Base-by-base conservation (phyloP, 2,113 vertebrate species). In the Chionodraco myersi region DNA sequence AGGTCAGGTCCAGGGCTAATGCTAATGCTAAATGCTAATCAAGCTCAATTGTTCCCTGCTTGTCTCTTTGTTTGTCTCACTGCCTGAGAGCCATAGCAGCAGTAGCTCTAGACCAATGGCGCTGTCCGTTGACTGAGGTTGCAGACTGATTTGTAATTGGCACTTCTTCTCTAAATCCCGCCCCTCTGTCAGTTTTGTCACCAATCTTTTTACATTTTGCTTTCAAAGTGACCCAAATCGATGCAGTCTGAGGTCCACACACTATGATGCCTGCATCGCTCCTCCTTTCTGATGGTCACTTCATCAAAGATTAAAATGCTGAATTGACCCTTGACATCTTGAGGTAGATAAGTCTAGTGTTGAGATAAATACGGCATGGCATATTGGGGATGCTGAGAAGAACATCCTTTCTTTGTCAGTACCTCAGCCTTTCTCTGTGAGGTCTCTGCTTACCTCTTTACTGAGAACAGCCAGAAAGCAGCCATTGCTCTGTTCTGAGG, bases 391-490 rank as follows among this genome's bases (percentile, higher is more conserved):
- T 26, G 26, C 26, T 26, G 26, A 26, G 26, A n/a, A 21, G n/a
- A n/a, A 57, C 2, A 44, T 41, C 9, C 11, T 14, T 26, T 69
- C 8, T 69, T 41, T 51, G 41, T 63, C n/a, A 69, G 6, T 48
- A 45, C 15, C 48, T 12, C 34, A 3, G 44, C 53, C 72, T 73
- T 49, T 7, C 21, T 59, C 3, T 63, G 58, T 58, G n/a, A 48
- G 1, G 6, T 63, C 63, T 72, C 36, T 58, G 14, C 93, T 95
- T 90, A 97, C 96, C 96, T 97, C 93, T 92, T 95, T 95, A 73
- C 77, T 91, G 78, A 98, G 86, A 90, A 98, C 68, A 47, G 97
- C 96, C 77, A 99, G 58, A 86, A 99, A 99, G 85, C 96, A 99
- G 75, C 96, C 95, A 49, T 98, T 97, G 84, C 90, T 95, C 72